These are phyloP conservation scores for Noctuana brunneofusca DNA, from an alignment of 2,888 invertebrate genomes.

Conservation along the genomic window DNA sequence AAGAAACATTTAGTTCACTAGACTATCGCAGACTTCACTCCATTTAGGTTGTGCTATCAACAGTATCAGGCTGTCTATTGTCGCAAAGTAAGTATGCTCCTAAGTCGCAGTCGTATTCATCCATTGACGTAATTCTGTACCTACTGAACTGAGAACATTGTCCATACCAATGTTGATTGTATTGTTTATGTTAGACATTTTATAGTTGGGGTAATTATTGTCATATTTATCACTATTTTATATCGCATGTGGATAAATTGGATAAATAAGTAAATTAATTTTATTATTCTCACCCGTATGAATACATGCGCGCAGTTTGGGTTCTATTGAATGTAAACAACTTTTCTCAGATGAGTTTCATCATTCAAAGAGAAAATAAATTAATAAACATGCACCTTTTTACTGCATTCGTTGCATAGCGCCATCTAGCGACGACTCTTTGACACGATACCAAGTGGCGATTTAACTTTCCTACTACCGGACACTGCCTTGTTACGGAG, in stretches of 20 bases:
- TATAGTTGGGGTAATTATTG: not conserved
- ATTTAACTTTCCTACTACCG: not conserved
- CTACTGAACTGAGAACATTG: not conserved
- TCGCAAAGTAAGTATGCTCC: not conserved
- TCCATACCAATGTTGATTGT: not conserved
- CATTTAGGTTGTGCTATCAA: not conserved
- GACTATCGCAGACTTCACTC: not conserved
- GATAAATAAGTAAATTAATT: too few species aligned
- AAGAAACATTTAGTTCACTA: not conserved
- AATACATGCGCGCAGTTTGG: not conserved
- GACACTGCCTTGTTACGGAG: not conserved
- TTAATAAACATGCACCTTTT: not conserved
- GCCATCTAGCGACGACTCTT: constrained; percentile 10
- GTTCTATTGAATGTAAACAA: not conserved
- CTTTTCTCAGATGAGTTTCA: not conserved
- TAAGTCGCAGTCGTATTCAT: not conserved
- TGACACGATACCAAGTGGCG: not conserved
- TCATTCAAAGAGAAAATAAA: not conserved
- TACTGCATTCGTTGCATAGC: not conserved
- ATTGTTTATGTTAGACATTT: not conserved
- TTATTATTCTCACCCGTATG: not conserved
- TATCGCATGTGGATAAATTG: not conserved
- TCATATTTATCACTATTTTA: not conserved
- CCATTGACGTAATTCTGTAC: not conserved
- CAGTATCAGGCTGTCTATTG: not conserved